Evolutionary conservation across 2,888 invertebrate genomes (phyloP).

Genomic region (Drosophila algonquin): DNA sequence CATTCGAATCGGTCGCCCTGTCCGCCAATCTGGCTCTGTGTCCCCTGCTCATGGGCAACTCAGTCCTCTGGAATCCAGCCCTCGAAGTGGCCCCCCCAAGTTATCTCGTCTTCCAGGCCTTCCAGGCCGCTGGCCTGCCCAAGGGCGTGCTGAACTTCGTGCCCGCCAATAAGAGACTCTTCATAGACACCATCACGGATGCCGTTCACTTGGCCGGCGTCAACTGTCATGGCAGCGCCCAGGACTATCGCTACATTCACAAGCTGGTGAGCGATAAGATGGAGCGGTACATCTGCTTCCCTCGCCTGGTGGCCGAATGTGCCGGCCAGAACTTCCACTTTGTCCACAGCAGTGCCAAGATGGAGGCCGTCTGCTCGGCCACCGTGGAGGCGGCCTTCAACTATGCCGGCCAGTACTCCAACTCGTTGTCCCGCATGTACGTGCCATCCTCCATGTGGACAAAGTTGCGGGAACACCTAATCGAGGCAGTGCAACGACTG

Average conservation of each 20-base stretch:
- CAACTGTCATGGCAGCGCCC: conserved; percentile 31
- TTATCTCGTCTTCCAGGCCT: conserved; percentile 30
- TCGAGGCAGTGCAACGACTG: conserved; percentile 18
- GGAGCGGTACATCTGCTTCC: conserved; percentile 45
- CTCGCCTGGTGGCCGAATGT: conserved; percentile 44
- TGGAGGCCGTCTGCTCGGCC: conserved; percentile 31
- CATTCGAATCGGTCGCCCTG: conserved; percentile 41
- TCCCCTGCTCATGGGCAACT: conserved; percentile 46
- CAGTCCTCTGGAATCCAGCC: conserved; percentile 46
- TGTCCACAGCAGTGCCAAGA: conserved; percentile 41
- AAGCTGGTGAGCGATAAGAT: conserved; percentile 41
- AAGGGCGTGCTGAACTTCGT: conserved; percentile 43
- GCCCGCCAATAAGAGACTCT: conserved; percentile 41
- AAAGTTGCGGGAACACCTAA: conserved; percentile 9
- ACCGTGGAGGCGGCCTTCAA: conserved; percentile 43
- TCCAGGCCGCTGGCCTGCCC: conserved; percentile 39
- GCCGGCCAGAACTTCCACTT: conserved; percentile 49
- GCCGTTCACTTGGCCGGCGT: conserved; percentile 40
- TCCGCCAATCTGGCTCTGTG: conserved; percentile 40
- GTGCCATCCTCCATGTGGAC: conserved; percentile 47
- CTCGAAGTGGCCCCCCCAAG: conserved; percentile 43
- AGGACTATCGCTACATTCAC: conserved; percentile 18
- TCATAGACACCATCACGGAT: conserved; percentile 41
- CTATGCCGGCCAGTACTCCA: conserved; percentile 44
- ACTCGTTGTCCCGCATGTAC: conserved; percentile 45